Base-by-base conservation (phyloP, 35 echinoderm and acorn worm genomes). In the Patiria miniata region DNA sequence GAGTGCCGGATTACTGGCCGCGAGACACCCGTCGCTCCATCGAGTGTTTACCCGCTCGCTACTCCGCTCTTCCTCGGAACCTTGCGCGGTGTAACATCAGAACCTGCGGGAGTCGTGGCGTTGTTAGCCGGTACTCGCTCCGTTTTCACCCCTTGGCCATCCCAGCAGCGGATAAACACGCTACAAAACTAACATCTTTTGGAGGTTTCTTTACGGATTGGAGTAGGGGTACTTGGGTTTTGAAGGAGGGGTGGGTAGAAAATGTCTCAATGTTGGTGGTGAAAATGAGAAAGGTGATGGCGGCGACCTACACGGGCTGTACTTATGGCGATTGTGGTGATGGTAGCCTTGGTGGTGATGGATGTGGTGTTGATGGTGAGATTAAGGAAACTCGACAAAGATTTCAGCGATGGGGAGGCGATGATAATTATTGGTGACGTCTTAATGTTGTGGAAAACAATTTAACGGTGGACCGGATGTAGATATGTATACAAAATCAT, bases 181-280 rank as follows among this genome's bases (percentile, higher is more conserved):
- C 65, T 73, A 73, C 65, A 73, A 73, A 73, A 73, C 65, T 73
- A 73, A 73, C 65, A 73, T 73, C 65, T 73, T 26, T 32, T 60
- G 19, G 19, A 60, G 34, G 65, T 7, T 22, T 73, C 34, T 14
- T 30, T 26, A 28, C 26, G 65, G 10, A 10, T 73, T 73, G 65
- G 26, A 73, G 34, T 22, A 34, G 26, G 26, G 65, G 34, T 73
- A 30, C 65, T 73, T 73, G 19, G 42, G 42, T 47, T 4, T 12
- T 47, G 42, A 47, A 47, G 4, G 42, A 12, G 42, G 4, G 12
- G 42, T 47, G 12, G 42, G 42, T 6, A 12, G 42, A 47, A 47
- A 47, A 6, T 47, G 42, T 47, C 42, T 47, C 12, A 6, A 47
- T 4, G 42, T n/a, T 47, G 42, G 42, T 47, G 42, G 12, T 47